Evolutionary conservation across 2,888 invertebrate species (phyloP), one percentile per base, ranked within the genome.

Genomic region (Spodoptera picta): DNA sequence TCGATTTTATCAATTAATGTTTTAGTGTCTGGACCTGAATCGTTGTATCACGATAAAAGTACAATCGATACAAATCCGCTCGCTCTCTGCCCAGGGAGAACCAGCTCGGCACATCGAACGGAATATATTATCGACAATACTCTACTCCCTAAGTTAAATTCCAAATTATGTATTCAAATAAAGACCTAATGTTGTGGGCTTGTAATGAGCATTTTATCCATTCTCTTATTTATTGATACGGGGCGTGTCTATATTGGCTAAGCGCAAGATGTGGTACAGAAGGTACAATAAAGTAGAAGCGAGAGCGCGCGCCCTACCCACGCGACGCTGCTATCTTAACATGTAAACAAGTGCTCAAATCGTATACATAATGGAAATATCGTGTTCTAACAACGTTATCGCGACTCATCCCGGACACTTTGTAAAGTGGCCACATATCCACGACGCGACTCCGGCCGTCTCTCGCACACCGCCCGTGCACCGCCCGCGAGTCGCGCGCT

Each of bases 311-410:
- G 83, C 79, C 81, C 87, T 86, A 87, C 90, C 90, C 91, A 89
- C 91, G 87, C 90, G 82, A 76, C 85, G 79, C 79, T 82, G 86
- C 89, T 92, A 93, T 94, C 93, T 94, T 92, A 92, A 91, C 90
- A 89, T 92, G 93, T 94, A 93, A 93, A 94, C 91, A 92, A 91
- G 91, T 90, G 90, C 91, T 94, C 92, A 92, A 93, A 94, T 94
- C 93, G 94, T 94, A 94, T 94, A 94, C 94, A 92, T 94, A 94
- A 94, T 94, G 94, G 94, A 92, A 94, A 94, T 94, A 94, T 93
- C 94, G 92, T 94, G 94, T 94, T 93, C 92, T 91, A 92, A 93
- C 92, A 92, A 92, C 92, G 92, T 90, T 93, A 94, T 94, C 93
- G 91, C 92, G 90, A 88, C 92, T 92, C 94, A 91, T 93, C 92